These are phyloP conservation scores for Hippolais icterina DNA, from an alignment of 2,113 vertebrate species.

Conservation along the genomic window DNA sequence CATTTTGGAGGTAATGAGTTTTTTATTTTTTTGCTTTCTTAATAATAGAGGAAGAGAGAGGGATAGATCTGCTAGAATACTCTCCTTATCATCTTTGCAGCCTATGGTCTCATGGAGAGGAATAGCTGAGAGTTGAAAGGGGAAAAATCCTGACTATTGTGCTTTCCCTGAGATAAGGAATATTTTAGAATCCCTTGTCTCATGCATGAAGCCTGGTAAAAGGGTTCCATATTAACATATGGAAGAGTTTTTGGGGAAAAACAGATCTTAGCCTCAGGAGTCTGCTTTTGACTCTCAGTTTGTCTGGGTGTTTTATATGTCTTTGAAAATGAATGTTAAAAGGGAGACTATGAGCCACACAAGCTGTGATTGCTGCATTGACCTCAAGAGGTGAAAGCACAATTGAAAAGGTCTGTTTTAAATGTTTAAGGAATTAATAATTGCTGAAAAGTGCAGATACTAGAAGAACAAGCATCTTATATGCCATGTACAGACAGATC, in stretches of 20 bases:
- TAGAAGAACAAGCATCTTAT: conserved; percentile 32
- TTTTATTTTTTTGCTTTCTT: not conserved
- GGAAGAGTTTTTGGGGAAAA: conserved; percentile 19
- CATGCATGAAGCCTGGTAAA: conserved; percentile 5
- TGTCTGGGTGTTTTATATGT: not conserved
- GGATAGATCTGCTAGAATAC: conserved; percentile 25
- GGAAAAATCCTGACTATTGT: conserved; percentile 51
- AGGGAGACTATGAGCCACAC: not conserved
- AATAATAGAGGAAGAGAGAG: conserved; percentile 38
- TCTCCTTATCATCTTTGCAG: conserved; percentile 12
- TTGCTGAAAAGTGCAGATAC: conserved; percentile 39
- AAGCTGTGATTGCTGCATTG: not conserved
- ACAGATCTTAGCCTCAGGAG: conserved; percentile 25
- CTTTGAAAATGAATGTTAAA: conserved; percentile 36
- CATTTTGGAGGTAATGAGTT: conserved; percentile 22
- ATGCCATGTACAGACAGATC: conserved; percentile 13
- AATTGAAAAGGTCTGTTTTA: conserved; percentile 47
- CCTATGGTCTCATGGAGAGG: conserved; percentile 1
- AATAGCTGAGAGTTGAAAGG: conserved; percentile 38
- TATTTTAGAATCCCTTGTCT: conserved; percentile 52
- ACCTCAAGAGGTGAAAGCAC: conserved; percentile 37
- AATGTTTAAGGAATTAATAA: conserved; percentile 61
- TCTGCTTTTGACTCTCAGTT: conserved; percentile 33
- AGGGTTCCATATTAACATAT: conserved; percentile 34
- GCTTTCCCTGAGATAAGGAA: conserved; percentile 43